phyloP scores from a whole-genome alignment of 2,113 vertebrate species.

The Ochotona curzoniae region DNA sequence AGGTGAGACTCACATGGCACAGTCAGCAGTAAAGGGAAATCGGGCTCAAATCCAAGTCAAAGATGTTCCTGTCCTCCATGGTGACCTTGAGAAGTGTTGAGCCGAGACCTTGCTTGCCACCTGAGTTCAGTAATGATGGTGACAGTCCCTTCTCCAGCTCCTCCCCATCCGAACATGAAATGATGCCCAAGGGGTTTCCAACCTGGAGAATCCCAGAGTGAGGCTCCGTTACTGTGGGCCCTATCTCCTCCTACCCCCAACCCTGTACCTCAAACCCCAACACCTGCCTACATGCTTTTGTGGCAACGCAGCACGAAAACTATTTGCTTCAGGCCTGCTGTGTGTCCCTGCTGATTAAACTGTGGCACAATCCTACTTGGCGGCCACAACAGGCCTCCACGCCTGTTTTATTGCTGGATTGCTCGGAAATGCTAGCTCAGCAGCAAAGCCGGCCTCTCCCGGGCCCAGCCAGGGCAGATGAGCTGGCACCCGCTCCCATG shows the following conservation, averaged over 20 bases:
- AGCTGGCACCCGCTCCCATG: background rate
- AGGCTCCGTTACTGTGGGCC: background rate
- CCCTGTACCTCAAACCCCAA: no score
- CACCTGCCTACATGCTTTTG: background rate
- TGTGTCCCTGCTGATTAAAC: background rate
- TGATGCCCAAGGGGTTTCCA: background rate
- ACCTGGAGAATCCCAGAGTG: background rate
- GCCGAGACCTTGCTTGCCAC: background rate
- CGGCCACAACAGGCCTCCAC: background rate
- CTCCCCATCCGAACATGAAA: background rate
- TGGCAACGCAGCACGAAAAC: background rate
- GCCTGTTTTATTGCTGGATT: constrained; percentile 27
- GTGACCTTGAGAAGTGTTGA: background rate
- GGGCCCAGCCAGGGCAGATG: background rate
- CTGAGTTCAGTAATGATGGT: background rate
- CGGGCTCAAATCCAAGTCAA: background rate
- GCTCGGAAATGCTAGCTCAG: constrained; percentile 70
- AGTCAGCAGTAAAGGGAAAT: background rate
- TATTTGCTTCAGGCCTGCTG: background rate
- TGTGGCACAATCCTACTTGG: background rate
- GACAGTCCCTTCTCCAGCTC: background rate
- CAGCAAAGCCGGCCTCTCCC: background rate
- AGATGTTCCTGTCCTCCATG: no score
- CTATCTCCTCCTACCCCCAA: background rate
- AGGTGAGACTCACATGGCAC: background rate